Evolutionary conservation across 2,797 vertebrate genomes (phyloP), one percentile per base, ranked within the genome.

Genomic region (Erpetoichthys calabaricus): DNA sequence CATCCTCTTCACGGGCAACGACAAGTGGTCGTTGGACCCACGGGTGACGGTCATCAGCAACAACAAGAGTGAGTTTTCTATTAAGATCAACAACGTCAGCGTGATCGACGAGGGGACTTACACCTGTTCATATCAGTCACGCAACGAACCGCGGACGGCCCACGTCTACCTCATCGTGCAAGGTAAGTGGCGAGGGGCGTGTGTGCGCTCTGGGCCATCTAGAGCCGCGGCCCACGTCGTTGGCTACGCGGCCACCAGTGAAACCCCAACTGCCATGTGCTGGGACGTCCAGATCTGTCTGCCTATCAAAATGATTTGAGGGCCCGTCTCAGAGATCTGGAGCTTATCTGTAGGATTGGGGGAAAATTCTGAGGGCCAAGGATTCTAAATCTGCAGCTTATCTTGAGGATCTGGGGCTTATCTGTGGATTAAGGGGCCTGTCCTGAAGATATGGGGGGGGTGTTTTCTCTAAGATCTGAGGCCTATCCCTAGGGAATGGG

Each of bases 111-210:
- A 94, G 69, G 91, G 91, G 41, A 85, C 87, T 7, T 94, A 94
- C 71, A 91, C 86, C 8, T 94, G 91, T 79, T 91, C 87, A 65
- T 91, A 90, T 77, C 91, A 94, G 81, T 91, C 91, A 52, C 85
- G 84, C 52, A 89, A 88, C 77, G 83, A 86, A 76, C 89, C 91
- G 1, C 87, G 87, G 60, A 89, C 89, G 47, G 75, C 87, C 53
- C 83, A 88, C 57, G 87, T 91, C 79, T 93, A 90, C 85, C 90
- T 94, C 83, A 91, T 93, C 4, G 89, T 94, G 49, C 90, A 94
- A 60, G 91, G 91, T 93, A 67, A 73, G 70, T 9, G 25, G 25
- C 25, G 25, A 25, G 25, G 25, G 25, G 7, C 5, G 8, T 7
- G 5, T 6, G 7, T 8, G 2, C 5, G 52, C 52, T 8, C 6